phyloP scores from a whole-genome alignment of 2,888 invertebrate species.

The Salticus scenicus region DNA sequence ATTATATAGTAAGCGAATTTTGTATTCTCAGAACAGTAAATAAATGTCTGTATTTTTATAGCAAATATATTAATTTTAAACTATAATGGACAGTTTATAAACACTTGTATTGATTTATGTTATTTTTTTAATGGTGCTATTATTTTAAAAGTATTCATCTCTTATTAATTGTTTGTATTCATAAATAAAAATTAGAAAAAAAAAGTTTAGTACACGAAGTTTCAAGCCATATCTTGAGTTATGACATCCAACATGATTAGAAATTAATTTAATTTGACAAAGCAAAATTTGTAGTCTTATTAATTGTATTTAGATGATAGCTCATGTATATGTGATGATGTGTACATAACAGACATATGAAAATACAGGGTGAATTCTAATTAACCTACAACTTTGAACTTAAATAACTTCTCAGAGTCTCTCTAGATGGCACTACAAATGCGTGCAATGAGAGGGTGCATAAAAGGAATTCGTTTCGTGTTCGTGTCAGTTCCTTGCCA shows the following conservation, averaged over 20 bases:
- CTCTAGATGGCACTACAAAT: too few relatives aligned
- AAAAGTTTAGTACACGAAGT: background rate
- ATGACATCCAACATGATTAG: background rate
- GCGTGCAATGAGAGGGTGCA: too few relatives aligned
- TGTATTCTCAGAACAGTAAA: background rate
- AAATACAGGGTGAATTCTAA: too few relatives aligned
- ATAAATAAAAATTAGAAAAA: background rate
- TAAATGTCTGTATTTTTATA: background rate
- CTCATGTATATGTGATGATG: background rate
- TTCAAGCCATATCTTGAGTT: background rate
- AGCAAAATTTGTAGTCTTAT: background rate
- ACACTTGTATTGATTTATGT: background rate
- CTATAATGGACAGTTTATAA: background rate
- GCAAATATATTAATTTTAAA: background rate
- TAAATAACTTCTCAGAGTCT: too few relatives aligned
- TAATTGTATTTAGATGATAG: background rate
- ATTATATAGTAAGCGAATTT: background rate
- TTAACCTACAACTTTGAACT: too few relatives aligned
- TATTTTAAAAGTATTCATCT: background rate
- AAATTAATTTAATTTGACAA: background rate
- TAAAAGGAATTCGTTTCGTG: too few relatives aligned
- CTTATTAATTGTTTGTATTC: background rate
- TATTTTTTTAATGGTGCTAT: background rate
- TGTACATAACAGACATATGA: background rate
- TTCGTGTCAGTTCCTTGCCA: too few relatives aligned